A percentile compares a stretch with the other conserved stretches of the same genome.
Evolutionary conservation across 2,888 invertebrate species (phyloP).

Genomic region (Drosophila mulleri): DNA sequence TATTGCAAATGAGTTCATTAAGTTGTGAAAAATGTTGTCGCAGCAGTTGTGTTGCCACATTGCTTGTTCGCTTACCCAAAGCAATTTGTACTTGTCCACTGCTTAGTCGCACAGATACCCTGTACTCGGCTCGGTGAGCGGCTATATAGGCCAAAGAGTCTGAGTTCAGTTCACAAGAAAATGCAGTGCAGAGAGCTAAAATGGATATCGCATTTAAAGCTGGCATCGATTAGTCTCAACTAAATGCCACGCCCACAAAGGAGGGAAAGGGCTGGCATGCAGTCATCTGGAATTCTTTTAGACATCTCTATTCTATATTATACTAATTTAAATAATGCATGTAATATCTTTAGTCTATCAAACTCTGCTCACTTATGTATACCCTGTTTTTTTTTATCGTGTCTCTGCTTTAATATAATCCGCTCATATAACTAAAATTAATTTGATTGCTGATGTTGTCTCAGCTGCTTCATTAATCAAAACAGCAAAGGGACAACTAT

Average conservation of each 20-base stretch:
- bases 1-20: constrained; percentile 77
- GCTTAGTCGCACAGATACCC: constrained; percentile 18
- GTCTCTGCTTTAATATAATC: constrained; percentile 53
- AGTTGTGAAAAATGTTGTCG: constrained; percentile 70
- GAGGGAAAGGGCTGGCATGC: no score
- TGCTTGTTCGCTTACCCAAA: constrained; percentile 45
- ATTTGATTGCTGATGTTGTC: constrained; percentile 80
- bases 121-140: background rate
- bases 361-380: background rate
- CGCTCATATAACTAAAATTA: constrained; percentile 78
- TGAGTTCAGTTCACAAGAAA: no score
- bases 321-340: no score
- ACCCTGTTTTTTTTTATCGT: constrained; percentile 5
- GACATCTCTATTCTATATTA: background rate
- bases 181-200: no score
- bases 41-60: constrained; percentile 25
- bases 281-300: background rate
- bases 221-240: no score
- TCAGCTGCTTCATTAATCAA: constrained; percentile 81
- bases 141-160: background rate
- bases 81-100: constrained; percentile 54
- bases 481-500: constrained; percentile 39
- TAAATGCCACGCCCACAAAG: background rate
- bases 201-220: background rate
- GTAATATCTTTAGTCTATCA: background rate